Percentiles rank a stretch among this genome's conserved stretches.
Conservation (phyloP, 92 coral and sea anemone genomes). For the Metridium senile region DNA sequence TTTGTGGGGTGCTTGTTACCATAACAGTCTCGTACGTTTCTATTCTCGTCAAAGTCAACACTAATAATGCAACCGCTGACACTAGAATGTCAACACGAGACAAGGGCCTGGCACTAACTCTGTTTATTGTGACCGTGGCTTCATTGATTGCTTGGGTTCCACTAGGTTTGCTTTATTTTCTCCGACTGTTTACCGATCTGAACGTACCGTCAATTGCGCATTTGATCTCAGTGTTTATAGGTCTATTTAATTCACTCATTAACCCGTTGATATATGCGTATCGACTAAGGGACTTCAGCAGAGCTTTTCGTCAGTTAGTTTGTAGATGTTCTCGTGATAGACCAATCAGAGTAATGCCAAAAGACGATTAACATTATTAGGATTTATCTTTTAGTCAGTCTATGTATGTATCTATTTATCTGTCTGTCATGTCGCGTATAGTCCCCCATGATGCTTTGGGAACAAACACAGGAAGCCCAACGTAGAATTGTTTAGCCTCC, state of each 20-base stretch:
- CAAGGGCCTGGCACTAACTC: slow-evolving; percentile 23
- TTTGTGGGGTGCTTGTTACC: background rate
- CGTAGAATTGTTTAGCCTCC: too few relatives aligned
- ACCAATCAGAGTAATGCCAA: background rate
- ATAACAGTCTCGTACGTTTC: background rate
- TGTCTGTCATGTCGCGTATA: too few relatives aligned
- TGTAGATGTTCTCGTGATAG: slow-evolving; percentile 3
- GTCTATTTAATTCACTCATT: slow-evolving; percentile 5
- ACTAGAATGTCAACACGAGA: background rate
- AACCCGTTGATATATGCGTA: slow-evolving; percentile 24
- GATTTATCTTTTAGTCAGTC: too few relatives aligned
- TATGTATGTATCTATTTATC: too few relatives aligned
- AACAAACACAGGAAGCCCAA: too few relatives aligned
- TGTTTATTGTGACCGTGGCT: slow-evolving; percentile 21
- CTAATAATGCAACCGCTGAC: slow-evolving; percentile 3
- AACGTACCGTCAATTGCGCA: background rate
- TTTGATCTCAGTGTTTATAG: background rate
- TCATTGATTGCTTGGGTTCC: slow-evolving; percentile 22
- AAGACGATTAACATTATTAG: too few relatives aligned
- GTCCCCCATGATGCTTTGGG: too few relatives aligned
- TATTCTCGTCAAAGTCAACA: slow-evolving; percentile 7
- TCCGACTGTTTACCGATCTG: background rate
- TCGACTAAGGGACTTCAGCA: slow-evolving; percentile 26
- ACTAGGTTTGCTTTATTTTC: background rate
- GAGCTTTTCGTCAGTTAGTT: slow-evolving; percentile 6